Evolutionary conservation across 35 echinoderm and acorn worm species (phyloP), one percentile per base, ranked within the genome.

Genomic region (Apostichopus parvimensis): DNA sequence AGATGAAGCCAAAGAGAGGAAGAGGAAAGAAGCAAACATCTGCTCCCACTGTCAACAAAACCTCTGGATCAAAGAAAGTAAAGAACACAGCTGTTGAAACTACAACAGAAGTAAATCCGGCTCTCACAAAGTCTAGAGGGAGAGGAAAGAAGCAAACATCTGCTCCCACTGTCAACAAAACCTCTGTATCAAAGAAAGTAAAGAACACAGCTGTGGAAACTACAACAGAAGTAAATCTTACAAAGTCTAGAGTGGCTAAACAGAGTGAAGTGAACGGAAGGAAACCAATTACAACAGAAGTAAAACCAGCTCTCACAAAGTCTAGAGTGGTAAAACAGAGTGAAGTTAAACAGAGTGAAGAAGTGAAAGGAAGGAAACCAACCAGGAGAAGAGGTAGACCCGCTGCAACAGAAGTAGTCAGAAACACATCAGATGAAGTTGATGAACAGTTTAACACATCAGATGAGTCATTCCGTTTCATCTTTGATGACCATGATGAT

Each of bases 371-470:
- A 52, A 84, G 18, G 56, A 95, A 93, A 68, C 23, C 86, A 53
- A 34, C 54, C 20, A 73, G 56, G 57, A 82, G 91, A 68, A 93
- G 87, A 95, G 94, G 94, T 28, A 88, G 94, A 77, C 84, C 65
- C 59, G 77, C 93, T 24, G 91, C 86, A 11, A 83, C 91, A 9
- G 91, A 77, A 87, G 82, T 79, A 20, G 89, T 91, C 17, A 77
- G 89, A 56, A 59, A 56, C 76, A 13, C 6, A 7, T 34, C 53
- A 20, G 54, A 55, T n/a, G 6, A 88, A 9, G 5, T 54, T 21
- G 89, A 91, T 28, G 89, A 59, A 77, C 78, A 73, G 53, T 79
- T 91, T 53, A 24, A 53, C 7, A n/a, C 56, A 18, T 79, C 89
- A 56, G 89, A 91, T 18, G 71, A 75, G 71, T 91, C 72, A 57